phyloP scores from a whole-genome alignment of 2,888 invertebrate species.

The Heterodera filipjevi region DNA sequence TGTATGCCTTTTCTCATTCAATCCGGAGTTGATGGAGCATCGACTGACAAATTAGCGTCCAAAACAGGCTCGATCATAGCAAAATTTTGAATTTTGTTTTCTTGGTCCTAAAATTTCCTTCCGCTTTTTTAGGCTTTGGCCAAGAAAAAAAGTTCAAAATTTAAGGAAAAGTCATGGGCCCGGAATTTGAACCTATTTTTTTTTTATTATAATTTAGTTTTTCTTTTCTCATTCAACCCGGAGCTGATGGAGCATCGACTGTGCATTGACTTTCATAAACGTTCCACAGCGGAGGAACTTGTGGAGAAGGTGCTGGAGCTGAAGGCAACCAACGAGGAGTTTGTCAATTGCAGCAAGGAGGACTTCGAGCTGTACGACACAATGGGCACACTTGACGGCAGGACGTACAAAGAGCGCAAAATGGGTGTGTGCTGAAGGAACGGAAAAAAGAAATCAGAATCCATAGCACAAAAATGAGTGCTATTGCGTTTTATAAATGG shows the following conservation, averaged over 20 bases:
- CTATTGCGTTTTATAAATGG: too few relatives aligned
- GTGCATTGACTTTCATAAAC: conserved; percentile 86
- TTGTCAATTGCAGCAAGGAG: conserved; percentile 48
- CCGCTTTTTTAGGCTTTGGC: too few relatives aligned
- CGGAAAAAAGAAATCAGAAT: conserved; percentile 64
- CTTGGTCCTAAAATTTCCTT: too few relatives aligned
- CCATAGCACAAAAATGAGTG: too few relatives aligned
- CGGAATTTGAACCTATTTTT: too few relatives aligned
- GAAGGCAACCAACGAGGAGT: conserved; percentile 24
- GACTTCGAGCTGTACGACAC: conserved; percentile 64
- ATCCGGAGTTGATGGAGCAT: too few relatives aligned
- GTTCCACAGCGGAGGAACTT: conserved; percentile 87
- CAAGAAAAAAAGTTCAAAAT: too few relatives aligned
- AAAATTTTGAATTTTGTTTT: too few relatives aligned
- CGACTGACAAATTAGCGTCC: too few relatives aligned
- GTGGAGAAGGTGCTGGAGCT: conserved; percentile 82
- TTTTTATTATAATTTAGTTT: conserved; percentile 43
- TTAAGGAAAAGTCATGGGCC: too few relatives aligned
- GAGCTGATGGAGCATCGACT: conserved; percentile 75
- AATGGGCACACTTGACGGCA: conserved; percentile 67
- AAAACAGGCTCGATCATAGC: too few relatives aligned
- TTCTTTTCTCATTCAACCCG: conserved; percentile 61
- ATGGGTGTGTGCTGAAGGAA: conserved; percentile 72
- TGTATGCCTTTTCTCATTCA: too few relatives aligned
- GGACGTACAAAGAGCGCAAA: conserved; percentile 83